Evolutionary conservation across 2,888 invertebrate genomes (phyloP).

Genomic region (Macrostomum cliftonense): DNA sequence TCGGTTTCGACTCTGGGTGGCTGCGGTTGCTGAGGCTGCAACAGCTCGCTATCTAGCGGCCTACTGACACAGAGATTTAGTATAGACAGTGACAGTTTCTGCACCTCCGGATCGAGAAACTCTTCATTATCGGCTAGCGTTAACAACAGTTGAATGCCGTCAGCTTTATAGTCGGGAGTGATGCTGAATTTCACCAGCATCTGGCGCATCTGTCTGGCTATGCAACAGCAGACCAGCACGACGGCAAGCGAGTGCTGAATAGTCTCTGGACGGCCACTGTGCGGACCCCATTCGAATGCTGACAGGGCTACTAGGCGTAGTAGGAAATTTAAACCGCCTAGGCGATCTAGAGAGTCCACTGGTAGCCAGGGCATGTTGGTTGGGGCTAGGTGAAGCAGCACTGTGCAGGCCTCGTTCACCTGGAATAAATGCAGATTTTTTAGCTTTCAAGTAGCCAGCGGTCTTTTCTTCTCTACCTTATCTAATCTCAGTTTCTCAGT

Average conservation of each 20-base stretch:
- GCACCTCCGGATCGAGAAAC: constrained; percentile 70
- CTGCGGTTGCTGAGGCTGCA: no score
- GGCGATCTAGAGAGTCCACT: constrained; percentile 61
- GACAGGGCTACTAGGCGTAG: constrained; percentile 68
- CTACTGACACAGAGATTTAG: constrained; percentile 84
- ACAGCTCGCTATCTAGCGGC: constrained; percentile 53
- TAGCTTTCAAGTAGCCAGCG: no score
- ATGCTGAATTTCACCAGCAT: constrained; percentile 45
- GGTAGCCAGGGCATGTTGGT: constrained; percentile 57
- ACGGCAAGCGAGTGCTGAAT: not conserved
- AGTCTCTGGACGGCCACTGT: constrained; percentile 44
- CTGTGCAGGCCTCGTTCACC: no score
- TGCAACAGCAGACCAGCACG: not conserved
- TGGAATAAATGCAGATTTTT: no score
- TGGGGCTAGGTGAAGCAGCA: no score
- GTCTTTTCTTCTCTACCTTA: no score
- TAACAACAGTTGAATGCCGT: constrained; percentile 41
- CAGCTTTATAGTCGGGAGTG: constrained; percentile 21
- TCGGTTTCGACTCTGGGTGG: no score
- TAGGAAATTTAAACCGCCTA: constrained; percentile 57
- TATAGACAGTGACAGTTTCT: constrained; percentile 69
- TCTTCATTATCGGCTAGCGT: constrained; percentile 76
- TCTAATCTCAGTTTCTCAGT: no score
- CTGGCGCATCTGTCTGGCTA: not conserved
- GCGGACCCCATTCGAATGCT: constrained; percentile 61